Base-by-base conservation (phyloP, 1,140 invertebrate genomes). In the Littorina saxatilis region DNA sequence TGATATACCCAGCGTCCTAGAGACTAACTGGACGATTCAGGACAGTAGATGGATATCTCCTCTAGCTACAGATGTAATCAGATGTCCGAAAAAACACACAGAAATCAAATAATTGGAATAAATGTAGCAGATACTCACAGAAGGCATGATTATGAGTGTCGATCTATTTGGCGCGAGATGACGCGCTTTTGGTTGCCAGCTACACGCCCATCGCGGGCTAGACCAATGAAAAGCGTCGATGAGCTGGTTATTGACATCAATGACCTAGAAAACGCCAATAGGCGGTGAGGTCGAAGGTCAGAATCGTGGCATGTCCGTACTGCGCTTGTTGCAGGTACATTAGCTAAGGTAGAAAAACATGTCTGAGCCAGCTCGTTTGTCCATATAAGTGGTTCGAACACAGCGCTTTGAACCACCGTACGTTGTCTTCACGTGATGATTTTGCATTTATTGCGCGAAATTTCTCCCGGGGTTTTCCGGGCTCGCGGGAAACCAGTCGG, bases 131-230 rank as follows among this genome's bases (percentile, higher is more conserved):
- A 63, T 74, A 74, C 79, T 78, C 43, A 78, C 76, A 66, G 32
- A 58, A 63, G 55, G 35, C 32, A 63, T 63, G 76, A 58, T 63
- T 23, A 78, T 61, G 55, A 78, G 20, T 43, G 50, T 58, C 52
- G 58, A 43, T 85, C 79, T 84, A 87, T 89, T 89, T 89, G 87
- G 87, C 88, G 88, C 88, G 88, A 86, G 84, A 89, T 88, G 83
- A 84, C 86, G 85, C 80, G 82, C 72, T 79, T 78, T 84, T 78
- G 66, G 81, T 76, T 79, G 82, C 75, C 70, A 68, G 43, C 76
- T 66, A 66, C 78, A 81, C 87, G 81, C 87, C 87, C 81, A 86
- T 83, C 83, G 77, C 2, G 73, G 3, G 32, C 11, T 78, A 52
- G 75, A 77, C 88, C 87, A 89, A 89, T 87, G 85, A 43, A 82